Evolutionary conservation across 2,113 vertebrate species (phyloP), one percentile per base, ranked within the genome.

Genomic region (Raphicerus campestris): DNA sequence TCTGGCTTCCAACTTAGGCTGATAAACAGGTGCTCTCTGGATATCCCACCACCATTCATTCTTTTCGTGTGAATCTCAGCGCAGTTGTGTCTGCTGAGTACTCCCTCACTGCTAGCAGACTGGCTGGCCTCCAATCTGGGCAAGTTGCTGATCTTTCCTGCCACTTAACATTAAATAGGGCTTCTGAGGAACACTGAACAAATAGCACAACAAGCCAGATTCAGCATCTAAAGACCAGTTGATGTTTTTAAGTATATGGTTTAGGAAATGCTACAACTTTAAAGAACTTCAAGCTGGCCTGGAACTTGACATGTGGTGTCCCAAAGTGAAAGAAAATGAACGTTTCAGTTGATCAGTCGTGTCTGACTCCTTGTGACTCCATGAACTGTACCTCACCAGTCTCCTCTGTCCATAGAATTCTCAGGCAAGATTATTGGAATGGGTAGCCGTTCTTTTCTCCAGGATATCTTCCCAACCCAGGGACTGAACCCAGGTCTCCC

Each of bases 111-210:
- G 45, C 66, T 90, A 61, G 35, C 20, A 96, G 53, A 32, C 89
- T 92, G 80, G 42, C 73, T 95, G 84, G 81, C 95, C 88, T 95
- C 66, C 92, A 97, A 35, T 60, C 35, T 85, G 20, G 75, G 93
- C 53, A 92, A 97, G 90, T 82, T 63, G 75, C 94, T 96, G 84
- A 92, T 88, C 84, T 97, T 84, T 84, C 90, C 75, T 93, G 45
- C 60, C 85, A 90, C 19, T 58, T 86, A 82, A 84, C 84, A 66
- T 97, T 94, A 97, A 93, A 82, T 90, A 81, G 60, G 56, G 16
- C 24, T 88, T 95, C 39, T 63, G 63, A 51, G 78, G 42, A 45
- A n/a, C 61, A 78, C n/a, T 91, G 63, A 30, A 92, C 24, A 97
- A 95, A 97, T 82, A 75, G 26, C n/a, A 82, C 49, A 95, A 66